Evolutionary conservation across 2,113 vertebrate species (phyloP), one percentile per base, ranked within the genome.

Genomic region (Hemiprocne comata): DNA sequence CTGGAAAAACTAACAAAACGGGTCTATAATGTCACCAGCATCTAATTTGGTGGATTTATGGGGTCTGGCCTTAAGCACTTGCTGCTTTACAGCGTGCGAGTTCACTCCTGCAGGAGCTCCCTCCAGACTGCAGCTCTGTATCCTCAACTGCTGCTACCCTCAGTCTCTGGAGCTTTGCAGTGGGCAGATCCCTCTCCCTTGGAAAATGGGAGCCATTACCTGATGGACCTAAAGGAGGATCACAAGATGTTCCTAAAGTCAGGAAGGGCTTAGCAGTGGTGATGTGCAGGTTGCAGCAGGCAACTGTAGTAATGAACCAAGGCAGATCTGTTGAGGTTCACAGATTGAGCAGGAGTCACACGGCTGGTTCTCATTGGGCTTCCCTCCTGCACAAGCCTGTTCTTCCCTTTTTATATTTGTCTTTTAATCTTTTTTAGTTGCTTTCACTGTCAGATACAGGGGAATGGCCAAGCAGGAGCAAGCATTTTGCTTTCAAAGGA

Each of bases 11-110:
- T 87, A 93, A 89, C 96, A 84, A n/a, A 54, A 76, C 0, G 11
- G 87, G 48, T 84, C 96, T 92, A 17, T 92, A 93, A 95, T 96
- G 96, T 97, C 96, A 93, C 87, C 95, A 94, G 72, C 84, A 80
- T 96, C 94, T 93, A 85, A 69, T 96, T 88, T 90, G 62, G 91
- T 82, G 85, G 87, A 97, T 97, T 97, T 97, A 97, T 94, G 89
- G 91, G 75, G 40, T 85, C 87, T 93, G 91, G 85, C 91, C 94
- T 72, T 42, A 54, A 96, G 93, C 91, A 65, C 85, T 95, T 58
- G 89, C 85, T 89, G 85, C 94, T 95, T 94, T 93, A 77, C 82
- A 77, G 83, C 3, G 9, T 18, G 38, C 34, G 84, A 93, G 80
- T 86, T 90, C 78, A 26, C 40, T 96, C 76, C 88, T 66, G 86